Conservation (phyloP, 1,140 invertebrate genomes). For the Lutraria rhynchaena region DNA sequence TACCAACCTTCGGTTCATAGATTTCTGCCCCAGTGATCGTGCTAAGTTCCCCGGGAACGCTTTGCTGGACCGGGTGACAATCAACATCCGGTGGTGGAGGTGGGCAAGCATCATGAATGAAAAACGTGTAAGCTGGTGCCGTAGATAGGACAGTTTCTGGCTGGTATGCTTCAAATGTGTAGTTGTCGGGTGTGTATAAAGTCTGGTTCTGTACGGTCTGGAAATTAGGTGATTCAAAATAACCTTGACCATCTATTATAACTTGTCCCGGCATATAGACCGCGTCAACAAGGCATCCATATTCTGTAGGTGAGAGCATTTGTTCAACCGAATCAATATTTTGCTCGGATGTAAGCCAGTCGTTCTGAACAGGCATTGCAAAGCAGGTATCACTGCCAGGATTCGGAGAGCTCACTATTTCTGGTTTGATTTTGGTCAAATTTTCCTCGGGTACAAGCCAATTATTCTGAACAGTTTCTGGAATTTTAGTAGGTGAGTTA, state of each 20-base stretch:
- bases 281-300: not conserved
- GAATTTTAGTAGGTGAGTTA: no score
- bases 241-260: not conserved
- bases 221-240: not conserved
- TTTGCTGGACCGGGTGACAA: not conserved
- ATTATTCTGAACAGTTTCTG: no score
- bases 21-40: not conserved
- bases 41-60: not conserved
- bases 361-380: no score
- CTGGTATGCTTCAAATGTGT: not conserved
- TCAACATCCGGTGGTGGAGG: not conserved
- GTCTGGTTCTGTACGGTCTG: not conserved
- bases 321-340: no score
- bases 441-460: no score
- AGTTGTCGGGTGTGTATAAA: not conserved
- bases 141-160: not conserved
- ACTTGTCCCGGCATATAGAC: not conserved
- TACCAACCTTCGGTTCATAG: not conserved
- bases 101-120: constrained; percentile 10
- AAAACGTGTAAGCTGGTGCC: not conserved
- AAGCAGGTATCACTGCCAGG: no score
- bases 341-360: no score
- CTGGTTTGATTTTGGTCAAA: no score
- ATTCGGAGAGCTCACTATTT: no score
- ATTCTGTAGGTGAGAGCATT: no score